These are phyloP conservation scores for Haliclystus octoradiatus DNA, from an alignment of 30 jellyfish, hydroid and myxozoan genomes.

Conservation along the genomic window DNA sequence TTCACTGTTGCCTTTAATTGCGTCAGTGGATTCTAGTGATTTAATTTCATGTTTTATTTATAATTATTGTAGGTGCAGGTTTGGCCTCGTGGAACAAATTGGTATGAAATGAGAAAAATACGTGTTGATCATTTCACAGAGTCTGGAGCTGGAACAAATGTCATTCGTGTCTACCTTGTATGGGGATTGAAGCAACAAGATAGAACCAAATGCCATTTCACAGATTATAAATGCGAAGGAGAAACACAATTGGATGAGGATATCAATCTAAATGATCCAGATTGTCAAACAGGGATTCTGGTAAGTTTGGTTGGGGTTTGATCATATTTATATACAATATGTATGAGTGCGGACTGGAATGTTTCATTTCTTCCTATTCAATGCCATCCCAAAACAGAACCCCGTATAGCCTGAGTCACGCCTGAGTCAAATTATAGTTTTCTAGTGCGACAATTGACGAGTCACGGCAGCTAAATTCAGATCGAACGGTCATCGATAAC, in stretches of 20 bases:
- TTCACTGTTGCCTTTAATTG: too few relatives aligned
- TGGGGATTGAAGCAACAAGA: slow-evolving; percentile 87
- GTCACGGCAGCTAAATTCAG: too few relatives aligned
- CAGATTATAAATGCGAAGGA: slow-evolving; percentile 95
- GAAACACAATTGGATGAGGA: slow-evolving; percentile 69
- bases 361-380: too few relatives aligned
- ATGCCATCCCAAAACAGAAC: too few relatives aligned
- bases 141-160: slow-evolving; percentile 86
- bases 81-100: slow-evolving; percentile 90
- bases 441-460: not conserved
- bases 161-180: slow-evolving; percentile 62
- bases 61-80: slow-evolving; percentile 60
- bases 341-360: too few relatives aligned
- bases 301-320: slow-evolving; percentile 17
- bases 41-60: too few relatives aligned
- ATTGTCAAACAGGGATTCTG: slow-evolving; percentile 60
- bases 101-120: slow-evolving; percentile 82
- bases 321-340: not conserved
- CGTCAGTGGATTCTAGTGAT: too few relatives aligned
- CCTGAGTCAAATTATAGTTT: not conserved
- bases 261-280: slow-evolving; percentile 63
- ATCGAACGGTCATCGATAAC: too few relatives aligned
- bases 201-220: slow-evolving; percentile 70
- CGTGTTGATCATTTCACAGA: slow-evolving; percentile 56
- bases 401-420: too few relatives aligned